A percentile compares a stretch with the other conserved stretches of the same genome.
Evolutionary conservation across 2,888 invertebrate species (phyloP).

Genomic region (Schrankia costaestrigalis): DNA sequence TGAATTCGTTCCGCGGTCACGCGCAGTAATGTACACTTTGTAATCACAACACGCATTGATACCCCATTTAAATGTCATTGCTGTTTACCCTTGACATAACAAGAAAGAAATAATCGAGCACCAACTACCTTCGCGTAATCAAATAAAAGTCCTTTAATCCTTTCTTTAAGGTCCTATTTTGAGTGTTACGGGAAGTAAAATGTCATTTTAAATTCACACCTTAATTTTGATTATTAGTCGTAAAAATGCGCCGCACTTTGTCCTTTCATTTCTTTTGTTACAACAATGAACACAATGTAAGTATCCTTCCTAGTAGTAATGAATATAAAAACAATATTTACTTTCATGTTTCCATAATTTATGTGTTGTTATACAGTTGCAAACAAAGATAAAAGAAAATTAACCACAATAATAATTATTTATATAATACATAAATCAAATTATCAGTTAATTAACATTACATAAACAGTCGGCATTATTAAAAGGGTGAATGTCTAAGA

Average conservation of each 20-base stretch:
- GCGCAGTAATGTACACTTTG: background rate
- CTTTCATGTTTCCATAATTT: slow-evolving; percentile 3
- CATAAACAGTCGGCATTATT: slow-evolving; percentile 21
- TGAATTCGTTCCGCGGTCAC: slow-evolving; percentile 1
- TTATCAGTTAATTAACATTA: slow-evolving; percentile 25
- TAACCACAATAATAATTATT: slow-evolving; percentile 10
- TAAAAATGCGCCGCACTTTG: slow-evolving; percentile 11
- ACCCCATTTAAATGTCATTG: background rate
- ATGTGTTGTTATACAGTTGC: background rate
- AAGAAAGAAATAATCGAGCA: background rate
- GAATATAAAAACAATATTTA: slow-evolving; percentile 9
- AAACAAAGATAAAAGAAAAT: slow-evolving; percentile 6
- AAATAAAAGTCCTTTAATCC: too few relatives aligned
- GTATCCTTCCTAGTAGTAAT: slow-evolving; percentile 21
- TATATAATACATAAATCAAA: slow-evolving; percentile 16
- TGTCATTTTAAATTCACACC: slow-evolving; percentile 4
- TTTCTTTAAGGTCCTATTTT: too few relatives aligned
- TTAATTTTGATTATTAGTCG: slow-evolving; percentile 7
- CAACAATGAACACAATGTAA: slow-evolving; percentile 14
- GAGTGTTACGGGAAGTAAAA: slow-evolving; percentile 4
- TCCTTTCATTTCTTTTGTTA: slow-evolving; percentile 16
- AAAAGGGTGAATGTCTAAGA: slow-evolving; percentile 25
- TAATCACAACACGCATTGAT: background rate
- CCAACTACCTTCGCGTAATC: background rate
- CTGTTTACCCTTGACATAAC: background rate